A percentile compares a stretch with the other conserved stretches of the same genome.
phyloP scores from a whole-genome alignment of 2,888 invertebrate species.

The Altica lythri region DNA sequence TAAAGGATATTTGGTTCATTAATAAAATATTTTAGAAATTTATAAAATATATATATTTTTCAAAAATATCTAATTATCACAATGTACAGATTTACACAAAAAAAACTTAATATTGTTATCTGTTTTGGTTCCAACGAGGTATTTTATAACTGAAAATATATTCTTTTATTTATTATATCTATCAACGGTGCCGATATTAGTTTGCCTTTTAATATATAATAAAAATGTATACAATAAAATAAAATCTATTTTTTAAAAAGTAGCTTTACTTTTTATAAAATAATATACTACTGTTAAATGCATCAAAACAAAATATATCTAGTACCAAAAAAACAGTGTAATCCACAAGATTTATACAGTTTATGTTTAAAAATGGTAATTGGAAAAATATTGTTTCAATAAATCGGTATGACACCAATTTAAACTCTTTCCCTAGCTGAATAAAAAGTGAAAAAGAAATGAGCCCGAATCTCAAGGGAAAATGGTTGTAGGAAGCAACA shows the following conservation, averaged over 20 bases:
- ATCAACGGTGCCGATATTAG: too few species aligned
- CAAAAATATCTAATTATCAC: constrained; percentile 11
- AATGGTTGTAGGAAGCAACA: too few species aligned
- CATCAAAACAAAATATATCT: neutral
- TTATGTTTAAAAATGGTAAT: too few species aligned
- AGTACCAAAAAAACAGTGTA: too few species aligned
- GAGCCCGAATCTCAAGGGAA: too few species aligned
- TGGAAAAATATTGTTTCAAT: too few species aligned
- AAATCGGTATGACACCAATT: too few species aligned
- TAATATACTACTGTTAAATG: neutral
- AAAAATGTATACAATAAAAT: neutral
- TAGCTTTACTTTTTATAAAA: neutral
- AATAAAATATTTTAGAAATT: constrained; percentile 7
- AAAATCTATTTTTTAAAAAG: neutral
- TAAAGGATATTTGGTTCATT: neutral
- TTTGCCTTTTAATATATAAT: neutral
- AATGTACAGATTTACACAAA: constrained; percentile 10
- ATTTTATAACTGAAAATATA: constrained; percentile 6
- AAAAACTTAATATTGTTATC: constrained; percentile 3
- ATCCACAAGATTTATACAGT: too few species aligned
- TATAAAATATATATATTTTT: constrained; percentile 17
- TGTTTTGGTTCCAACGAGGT: constrained; percentile 18
- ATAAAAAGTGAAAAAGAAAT: too few species aligned
- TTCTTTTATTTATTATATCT: too few species aligned
- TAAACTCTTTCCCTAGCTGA: too few species aligned